Conservation (phyloP, 2,113 vertebrate genomes). For the Sorex araneus region DNA sequence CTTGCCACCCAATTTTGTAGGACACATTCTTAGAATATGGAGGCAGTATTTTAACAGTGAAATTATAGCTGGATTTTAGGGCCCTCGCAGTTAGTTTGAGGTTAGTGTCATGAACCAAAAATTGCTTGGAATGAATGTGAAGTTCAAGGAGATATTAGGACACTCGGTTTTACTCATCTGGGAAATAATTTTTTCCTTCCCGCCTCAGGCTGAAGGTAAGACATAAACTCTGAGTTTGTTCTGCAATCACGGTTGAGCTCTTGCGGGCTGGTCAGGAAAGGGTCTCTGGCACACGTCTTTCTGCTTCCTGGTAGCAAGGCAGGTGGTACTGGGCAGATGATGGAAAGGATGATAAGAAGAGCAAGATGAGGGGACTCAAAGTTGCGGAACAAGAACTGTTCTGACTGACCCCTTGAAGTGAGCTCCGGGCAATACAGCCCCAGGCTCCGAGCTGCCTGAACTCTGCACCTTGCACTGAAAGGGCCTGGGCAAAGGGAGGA, state of each 20-base stretch:
- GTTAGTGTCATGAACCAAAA: not conserved
- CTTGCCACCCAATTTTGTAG: too few relatives aligned
- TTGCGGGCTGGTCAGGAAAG: not conserved
- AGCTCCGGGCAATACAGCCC: not conserved
- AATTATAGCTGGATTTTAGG: not conserved
- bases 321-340: not conserved
- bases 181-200: not conserved
- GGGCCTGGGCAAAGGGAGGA: rapidly evolving
- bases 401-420: not conserved
- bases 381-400: not conserved
- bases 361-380: not conserved
- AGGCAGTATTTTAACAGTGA: not conserved
- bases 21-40: not conserved
- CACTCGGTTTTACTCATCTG: not conserved
- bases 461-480: not conserved
- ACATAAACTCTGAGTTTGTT: not conserved
- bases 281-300: rapidly evolving
- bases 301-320: not conserved
- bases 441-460: too few relatives aligned
- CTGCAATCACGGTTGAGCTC: not conserved
- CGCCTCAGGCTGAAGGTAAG: not conserved
- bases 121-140: not conserved
- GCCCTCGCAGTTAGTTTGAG: not conserved
- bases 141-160: not conserved
- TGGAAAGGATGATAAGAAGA: not conserved